Conservation (phyloP, 2,113 vertebrate species). For the Thryonomys swinderianus region DNA sequence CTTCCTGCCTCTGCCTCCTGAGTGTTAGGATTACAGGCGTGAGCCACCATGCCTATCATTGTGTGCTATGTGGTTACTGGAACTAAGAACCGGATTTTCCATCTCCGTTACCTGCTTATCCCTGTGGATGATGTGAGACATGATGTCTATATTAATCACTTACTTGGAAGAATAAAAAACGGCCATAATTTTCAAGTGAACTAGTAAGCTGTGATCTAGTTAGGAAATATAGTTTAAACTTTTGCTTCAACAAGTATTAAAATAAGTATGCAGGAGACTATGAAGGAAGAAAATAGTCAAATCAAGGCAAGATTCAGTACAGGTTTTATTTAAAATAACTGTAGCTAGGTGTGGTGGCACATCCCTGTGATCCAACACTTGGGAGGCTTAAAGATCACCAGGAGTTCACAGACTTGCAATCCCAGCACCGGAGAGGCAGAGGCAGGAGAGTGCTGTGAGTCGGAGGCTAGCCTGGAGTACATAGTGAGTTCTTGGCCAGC, state of each 20-base stretch:
- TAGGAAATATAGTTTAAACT: constrained; percentile 29
- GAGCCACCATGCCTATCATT: no score
- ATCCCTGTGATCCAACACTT: neutral
- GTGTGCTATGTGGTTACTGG: no score
- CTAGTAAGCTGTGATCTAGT: neutral
- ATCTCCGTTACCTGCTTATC: neutral
- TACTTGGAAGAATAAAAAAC: constrained; percentile 25
- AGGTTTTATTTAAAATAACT: neutral
- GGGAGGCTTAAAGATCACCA: neutral
- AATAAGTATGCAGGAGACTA: neutral
- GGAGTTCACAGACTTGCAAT: neutral
- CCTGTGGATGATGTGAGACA: neutral
- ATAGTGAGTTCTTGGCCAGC: neutral
- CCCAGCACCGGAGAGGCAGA: no score
- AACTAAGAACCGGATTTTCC: neutral
- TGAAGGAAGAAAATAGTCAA: neutral
- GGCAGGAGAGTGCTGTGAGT: no score
- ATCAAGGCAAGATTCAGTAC: neutral
- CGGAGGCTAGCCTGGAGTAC: no score
- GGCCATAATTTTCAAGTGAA: neutral
- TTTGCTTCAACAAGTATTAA: constrained; percentile 7
- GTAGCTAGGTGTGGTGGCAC: neutral
- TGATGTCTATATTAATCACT: neutral
- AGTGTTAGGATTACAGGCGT: no score
- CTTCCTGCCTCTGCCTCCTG: no score